Base-by-base conservation (phyloP, 2,797 vertebrate genomes). In the Eidolon dupreanum region DNA sequence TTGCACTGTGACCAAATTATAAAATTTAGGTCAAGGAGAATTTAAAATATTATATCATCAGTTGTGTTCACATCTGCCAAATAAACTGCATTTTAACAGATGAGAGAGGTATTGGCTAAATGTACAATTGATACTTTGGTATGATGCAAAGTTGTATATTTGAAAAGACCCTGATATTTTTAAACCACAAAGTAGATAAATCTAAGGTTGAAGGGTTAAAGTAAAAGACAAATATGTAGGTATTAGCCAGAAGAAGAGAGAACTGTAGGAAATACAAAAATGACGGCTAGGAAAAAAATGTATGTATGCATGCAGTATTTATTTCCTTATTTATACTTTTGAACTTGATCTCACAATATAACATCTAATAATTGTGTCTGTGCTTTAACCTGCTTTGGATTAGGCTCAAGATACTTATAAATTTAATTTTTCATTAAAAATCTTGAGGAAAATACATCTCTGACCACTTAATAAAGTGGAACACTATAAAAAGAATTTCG, bases 1-100 rank as follows among this genome's bases (percentile, higher is more conserved):
- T 74, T 86, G 8, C 1, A 57, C 36, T 38, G 13, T 90, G 59
- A 28, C 28, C n/a, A 85, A 38, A 65, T 38, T 88, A 51, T 59
- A 88, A 96, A 91, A 71, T 88, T 73, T 90, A 84, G 3, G 57
- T 90, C 6, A 96, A 95, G 10, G 19, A 4, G 43, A 97, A 71
- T 81, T 84, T 2, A 88, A 75, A 88, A 88, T 82, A 79, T 78
- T 63, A 0, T 49, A 71, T 71, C 0, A 3, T 65, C 65, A 53
- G 92, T 38, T 87, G 5, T 82, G 28, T 93, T 38, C 22, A 66
- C 26, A 46, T 11, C 59, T 96, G 65, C 66, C 33, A 61, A 82
- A 55, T 86, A 11, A 70, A 19, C 31, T 95, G 31, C 1, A 93
- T 74, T 83, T 82, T 70, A 74, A 51, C 5, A 97, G 28, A 90